phyloP scores from a whole-genome alignment of 2,113 vertebrate species.

The Pseudopipra pipra region DNA sequence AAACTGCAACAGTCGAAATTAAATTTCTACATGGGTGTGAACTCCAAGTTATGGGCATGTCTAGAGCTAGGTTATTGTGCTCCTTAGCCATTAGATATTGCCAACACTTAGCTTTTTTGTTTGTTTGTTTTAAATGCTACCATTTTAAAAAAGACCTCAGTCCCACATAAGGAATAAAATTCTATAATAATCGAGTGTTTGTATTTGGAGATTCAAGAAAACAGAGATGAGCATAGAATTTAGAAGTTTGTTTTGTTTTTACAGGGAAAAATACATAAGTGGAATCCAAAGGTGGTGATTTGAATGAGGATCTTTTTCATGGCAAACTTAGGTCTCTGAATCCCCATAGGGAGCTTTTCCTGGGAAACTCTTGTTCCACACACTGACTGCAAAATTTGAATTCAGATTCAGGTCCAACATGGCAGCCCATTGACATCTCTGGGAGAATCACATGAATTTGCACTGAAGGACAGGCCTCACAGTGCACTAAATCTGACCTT shows the following conservation, averaged over 20 bases:
- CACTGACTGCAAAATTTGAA: background rate
- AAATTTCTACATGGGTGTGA: background rate
- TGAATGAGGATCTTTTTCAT: background rate
- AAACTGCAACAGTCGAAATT: background rate
- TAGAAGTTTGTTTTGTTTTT: background rate
- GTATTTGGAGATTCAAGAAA: background rate
- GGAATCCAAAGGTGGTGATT: background rate
- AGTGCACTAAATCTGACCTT: background rate
- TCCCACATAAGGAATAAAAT: background rate
- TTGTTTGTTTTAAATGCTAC: background rate
- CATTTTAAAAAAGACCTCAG: background rate
- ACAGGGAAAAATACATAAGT: background rate
- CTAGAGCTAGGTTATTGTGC: background rate
- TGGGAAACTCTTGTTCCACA: background rate
- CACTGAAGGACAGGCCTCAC: background rate
- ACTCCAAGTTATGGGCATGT: background rate
- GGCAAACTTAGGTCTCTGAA: background rate
- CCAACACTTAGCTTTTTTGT: background rate
- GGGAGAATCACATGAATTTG: background rate
- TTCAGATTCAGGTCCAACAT: background rate
- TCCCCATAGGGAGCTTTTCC: background rate
- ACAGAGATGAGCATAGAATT: background rate
- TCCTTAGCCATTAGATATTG: background rate
- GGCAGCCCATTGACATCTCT: background rate
- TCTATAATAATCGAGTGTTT: background rate